phyloP scores from a whole-genome alignment of 2,797 vertebrate species.

The Melanotaenia maccullochi region DNA sequence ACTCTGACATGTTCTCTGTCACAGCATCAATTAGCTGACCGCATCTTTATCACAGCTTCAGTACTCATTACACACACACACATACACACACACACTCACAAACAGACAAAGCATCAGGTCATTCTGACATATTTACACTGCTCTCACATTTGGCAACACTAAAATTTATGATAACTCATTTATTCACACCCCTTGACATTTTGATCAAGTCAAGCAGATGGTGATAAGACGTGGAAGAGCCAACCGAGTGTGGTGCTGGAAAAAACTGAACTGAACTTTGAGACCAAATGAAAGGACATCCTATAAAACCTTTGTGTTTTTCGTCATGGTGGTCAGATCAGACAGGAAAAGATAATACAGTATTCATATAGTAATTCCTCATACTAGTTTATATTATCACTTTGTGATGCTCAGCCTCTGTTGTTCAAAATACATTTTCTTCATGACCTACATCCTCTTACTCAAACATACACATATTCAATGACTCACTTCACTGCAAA shows the following conservation, averaged over 20 bases:
- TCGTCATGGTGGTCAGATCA: neutral
- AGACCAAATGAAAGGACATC: neutral
- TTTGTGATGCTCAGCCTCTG: neutral
- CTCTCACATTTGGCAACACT: constrained; percentile 27
- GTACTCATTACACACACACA: neutral
- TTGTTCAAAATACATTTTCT: neutral
- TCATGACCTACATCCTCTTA: constrained; percentile 27
- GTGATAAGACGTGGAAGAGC: constrained; percentile 6
- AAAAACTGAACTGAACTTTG: constrained; percentile 4
- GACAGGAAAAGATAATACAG: neutral
- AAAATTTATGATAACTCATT: constrained; percentile 39
- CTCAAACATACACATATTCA: constrained; percentile 32
- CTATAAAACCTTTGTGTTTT: neutral
- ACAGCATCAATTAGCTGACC: constrained; percentile 75
- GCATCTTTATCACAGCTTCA: constrained; percentile 48
- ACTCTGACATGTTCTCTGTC: constrained; percentile 71
- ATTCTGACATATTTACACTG: constrained; percentile 30
- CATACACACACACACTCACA: neutral
- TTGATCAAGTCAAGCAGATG: constrained; percentile 20
- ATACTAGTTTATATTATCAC: neutral
- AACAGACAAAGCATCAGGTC: constrained; percentile 27
- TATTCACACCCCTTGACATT: constrained; percentile 31
- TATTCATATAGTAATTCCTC: neutral
- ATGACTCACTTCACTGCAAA: constrained; percentile 55
- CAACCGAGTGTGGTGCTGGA: constrained; percentile 1